A percentile compares a stretch with the other conserved stretches of the same genome.
These are phyloP conservation scores for Drosophila bocki DNA, from an alignment of 1,140 invertebrate species.

Conservation along the genomic window DNA sequence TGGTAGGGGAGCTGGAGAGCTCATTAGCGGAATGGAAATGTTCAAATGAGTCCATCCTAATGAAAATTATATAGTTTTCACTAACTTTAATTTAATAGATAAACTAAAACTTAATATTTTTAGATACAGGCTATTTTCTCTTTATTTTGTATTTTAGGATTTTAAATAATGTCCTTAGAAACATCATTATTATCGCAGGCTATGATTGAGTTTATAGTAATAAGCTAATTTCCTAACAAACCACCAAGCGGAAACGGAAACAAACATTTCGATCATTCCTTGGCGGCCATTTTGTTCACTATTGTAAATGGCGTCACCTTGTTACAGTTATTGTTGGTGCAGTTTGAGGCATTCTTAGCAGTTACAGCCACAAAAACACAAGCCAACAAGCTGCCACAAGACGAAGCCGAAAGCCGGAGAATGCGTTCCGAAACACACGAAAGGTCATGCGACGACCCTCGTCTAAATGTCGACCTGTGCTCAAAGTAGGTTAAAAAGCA, in stretches of 20 bases:
- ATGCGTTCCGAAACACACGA: constrained; percentile 50
- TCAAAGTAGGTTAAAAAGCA: constrained; percentile 78
- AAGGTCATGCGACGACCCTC: constrained; percentile 80
- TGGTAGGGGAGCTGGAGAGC: not conserved
- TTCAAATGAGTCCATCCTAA: too few species aligned
- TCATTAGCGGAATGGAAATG: constrained; percentile 14
- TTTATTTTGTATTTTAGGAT: not conserved
- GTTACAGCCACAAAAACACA: not conserved
- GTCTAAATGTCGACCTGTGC: constrained; percentile 71
- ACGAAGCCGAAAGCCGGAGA: constrained; percentile 4
- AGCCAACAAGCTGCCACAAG: not conserved
- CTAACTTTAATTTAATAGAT: not conserved
- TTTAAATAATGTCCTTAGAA: not conserved
- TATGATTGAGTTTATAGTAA: not conserved
- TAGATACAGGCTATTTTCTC: too few species aligned
- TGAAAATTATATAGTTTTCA: not conserved
- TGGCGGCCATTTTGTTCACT: constrained; percentile 47
- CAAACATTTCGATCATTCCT: constrained; percentile 17
- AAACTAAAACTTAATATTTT: not conserved
- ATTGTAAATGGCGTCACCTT: constrained; percentile 35
- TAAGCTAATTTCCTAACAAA: not conserved
- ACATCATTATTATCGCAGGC: not conserved
- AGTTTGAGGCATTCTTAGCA: constrained; percentile 8
- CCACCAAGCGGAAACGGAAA: constrained; percentile 50
- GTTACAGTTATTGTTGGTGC: constrained; percentile 9